These are phyloP conservation scores for Pterocles orientalis DNA, from an alignment of 2,113 vertebrate species.

Conservation along the genomic window DNA sequence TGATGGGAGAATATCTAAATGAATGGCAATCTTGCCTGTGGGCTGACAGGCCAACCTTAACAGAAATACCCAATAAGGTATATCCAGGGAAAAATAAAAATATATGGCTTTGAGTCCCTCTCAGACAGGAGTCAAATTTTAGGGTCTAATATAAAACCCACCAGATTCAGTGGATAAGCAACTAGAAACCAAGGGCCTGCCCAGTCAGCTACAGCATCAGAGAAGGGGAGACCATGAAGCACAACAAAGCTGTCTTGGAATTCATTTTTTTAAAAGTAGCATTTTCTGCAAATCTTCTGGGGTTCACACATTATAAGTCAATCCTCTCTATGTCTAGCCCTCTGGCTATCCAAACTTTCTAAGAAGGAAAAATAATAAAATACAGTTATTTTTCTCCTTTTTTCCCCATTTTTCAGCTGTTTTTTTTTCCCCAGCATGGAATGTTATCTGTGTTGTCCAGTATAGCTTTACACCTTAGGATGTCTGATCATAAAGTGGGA, in stretches of 20 bases:
- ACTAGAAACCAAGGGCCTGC: not conserved
- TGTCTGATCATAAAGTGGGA: not conserved
- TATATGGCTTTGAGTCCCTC: not conserved
- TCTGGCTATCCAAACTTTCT: not conserved
- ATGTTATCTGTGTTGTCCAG: not conserved
- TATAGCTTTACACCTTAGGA: not conserved
- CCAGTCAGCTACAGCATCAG: not conserved
- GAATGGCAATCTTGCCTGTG: not conserved
- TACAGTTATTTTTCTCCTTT: not conserved
- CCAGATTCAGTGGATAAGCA: not conserved
- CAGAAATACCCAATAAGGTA: not conserved
- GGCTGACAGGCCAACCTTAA: not conserved
- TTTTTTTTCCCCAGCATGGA: not conserved
- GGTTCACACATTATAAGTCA: not conserved
- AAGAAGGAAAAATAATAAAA: not conserved
- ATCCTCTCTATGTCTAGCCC: not conserved
- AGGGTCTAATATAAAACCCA: not conserved
- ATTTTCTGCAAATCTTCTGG: not conserved
- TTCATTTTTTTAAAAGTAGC: not conserved
- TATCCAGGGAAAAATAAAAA: not conserved
- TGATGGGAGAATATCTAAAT: not conserved
- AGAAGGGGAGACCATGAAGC: not conserved
- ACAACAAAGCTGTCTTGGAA: not conserved
- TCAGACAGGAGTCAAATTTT: not conserved
- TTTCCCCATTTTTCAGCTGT: not conserved